phyloP scores from a whole-genome alignment of 2,797 vertebrate genomes.

The Gymnocypris eckloni region DNA sequence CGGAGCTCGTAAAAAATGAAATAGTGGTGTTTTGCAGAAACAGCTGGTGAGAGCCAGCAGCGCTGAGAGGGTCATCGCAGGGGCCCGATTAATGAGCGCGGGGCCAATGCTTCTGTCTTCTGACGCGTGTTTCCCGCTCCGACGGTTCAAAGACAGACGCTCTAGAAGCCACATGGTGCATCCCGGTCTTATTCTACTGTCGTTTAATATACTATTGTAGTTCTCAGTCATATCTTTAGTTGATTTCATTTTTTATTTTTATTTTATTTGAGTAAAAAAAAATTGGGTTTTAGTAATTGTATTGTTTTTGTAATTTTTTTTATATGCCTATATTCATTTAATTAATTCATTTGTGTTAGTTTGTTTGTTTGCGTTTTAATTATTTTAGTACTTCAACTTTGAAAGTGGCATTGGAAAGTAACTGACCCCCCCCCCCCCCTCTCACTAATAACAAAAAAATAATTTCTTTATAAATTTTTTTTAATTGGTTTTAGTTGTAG shows the following conservation, averaged over 20 bases:
- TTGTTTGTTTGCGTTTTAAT: neutral
- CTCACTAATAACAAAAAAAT: no score
- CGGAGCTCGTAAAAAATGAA: constrained; percentile 30
- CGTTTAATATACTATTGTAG: neutral
- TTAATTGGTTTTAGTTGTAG: no score
- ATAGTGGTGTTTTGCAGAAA: neutral
- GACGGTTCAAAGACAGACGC: constrained; percentile 62
- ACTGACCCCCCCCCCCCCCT: no score
- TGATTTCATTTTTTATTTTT: neutral
- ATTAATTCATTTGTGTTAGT: no score
- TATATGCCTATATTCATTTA: no score
- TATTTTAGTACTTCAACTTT: neutral
- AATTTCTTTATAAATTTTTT: no score
- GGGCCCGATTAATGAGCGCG: constrained; percentile 2
- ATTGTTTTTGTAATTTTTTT: no score
- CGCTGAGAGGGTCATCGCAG: constrained; percentile 13
- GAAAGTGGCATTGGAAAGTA: neutral
- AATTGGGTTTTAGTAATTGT: no score
- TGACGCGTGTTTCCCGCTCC: constrained; percentile 18
- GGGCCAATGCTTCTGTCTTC: constrained; percentile 8
- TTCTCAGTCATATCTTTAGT: neutral
- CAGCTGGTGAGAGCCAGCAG: constrained; percentile 31
- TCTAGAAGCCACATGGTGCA: constrained; percentile 50
- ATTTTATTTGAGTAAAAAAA: neutral
- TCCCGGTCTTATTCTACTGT: no score